Base-by-base conservation (phyloP, 2,113 vertebrate genomes). In the Reinhardtius hippoglossoides region DNA sequence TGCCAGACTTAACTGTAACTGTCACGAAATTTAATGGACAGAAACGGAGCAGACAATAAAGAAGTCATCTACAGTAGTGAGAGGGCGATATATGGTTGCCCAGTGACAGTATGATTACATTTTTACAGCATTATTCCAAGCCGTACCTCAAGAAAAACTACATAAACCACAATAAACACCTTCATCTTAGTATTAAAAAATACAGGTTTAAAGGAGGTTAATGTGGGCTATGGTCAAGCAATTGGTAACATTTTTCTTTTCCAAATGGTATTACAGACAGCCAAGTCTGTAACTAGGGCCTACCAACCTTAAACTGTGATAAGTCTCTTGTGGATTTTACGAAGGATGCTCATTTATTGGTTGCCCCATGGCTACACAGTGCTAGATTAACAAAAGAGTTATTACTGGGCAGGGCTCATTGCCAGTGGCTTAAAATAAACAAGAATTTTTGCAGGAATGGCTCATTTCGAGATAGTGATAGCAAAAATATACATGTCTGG, bases 341-440 rank as follows among this genome's bases (percentile, higher is more conserved):
- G 14, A 35, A 35, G 7, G 24, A 48, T 40, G 50, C 21, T 59
- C 21, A 27, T 26, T 72, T 35, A 60, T 14, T 79, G 40, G 54
- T 31, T 67, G 62, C 55, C 55, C 14, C 12, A 16, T 48, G 26
- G 37, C 31, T 52, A 59, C 23, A 27, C 3, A 16, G 27, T 5
- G 8, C 64, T 18, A 69, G 18, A 58, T 48, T 58, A 61, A 74
- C 40, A 12, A 58, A 68, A 69, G 14, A 64, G 63, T 67, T 46
- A 80, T 68, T 67, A 50, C 64, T 26, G 15, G 46, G 40, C n/a
- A 48, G 21, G 26, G 46, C 37, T 48, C n/a, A 8, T 54, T 48
- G 57, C 37, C 63, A 73, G 56, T 24, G 57, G 50, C 50, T 63
- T 10, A 46, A 24, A 67, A 62, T 13, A 67, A 4, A 48, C 12